Conservation (phyloP, 2,888 invertebrate species). For the Asteroscopus sphinx region DNA sequence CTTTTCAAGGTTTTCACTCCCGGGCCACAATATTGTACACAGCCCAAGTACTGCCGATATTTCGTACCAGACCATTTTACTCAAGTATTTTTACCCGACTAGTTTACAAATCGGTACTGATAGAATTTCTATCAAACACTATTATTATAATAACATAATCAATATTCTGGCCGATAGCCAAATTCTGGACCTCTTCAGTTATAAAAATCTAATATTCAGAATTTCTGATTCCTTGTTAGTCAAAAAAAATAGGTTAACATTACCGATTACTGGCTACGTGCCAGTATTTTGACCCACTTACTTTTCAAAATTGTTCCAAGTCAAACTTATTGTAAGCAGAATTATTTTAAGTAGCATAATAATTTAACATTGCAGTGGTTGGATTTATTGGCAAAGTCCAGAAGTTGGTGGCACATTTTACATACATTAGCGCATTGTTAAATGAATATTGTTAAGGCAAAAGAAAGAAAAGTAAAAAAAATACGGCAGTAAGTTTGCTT, state of each 20-base stretch:
- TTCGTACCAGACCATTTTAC: constrained; percentile 2
- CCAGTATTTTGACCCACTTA: constrained; percentile 33
- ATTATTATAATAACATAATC: constrained; percentile 42
- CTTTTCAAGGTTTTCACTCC: too few relatives aligned
- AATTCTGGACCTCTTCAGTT: constrained; percentile 36
- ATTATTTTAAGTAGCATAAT: constrained; percentile 40
- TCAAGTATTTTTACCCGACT: constrained; percentile 3
- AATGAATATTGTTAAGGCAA: background rate
- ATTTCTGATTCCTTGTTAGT: constrained; percentile 45
- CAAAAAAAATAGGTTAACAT: constrained; percentile 49
- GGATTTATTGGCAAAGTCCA: constrained; percentile 7
- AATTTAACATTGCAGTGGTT: constrained; percentile 40
- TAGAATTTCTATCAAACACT: constrained; percentile 7
- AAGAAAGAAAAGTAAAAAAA: too few relatives aligned
- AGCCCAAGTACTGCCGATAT: background rate
- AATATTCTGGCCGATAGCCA: constrained; percentile 54
- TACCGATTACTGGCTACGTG: constrained; percentile 35
- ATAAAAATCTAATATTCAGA: constrained; percentile 46
- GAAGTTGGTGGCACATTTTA: constrained; percentile 11
- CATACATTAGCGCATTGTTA: constrained; percentile 15
- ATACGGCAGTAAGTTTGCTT: too few relatives aligned
- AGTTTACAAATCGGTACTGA: background rate
- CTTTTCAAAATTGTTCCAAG: constrained; percentile 22
- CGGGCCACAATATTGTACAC: too few relatives aligned
- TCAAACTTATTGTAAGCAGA: constrained; percentile 17